phyloP scores from a whole-genome alignment of 2,797 vertebrate genomes.

The Ibycter americanus region DNA sequence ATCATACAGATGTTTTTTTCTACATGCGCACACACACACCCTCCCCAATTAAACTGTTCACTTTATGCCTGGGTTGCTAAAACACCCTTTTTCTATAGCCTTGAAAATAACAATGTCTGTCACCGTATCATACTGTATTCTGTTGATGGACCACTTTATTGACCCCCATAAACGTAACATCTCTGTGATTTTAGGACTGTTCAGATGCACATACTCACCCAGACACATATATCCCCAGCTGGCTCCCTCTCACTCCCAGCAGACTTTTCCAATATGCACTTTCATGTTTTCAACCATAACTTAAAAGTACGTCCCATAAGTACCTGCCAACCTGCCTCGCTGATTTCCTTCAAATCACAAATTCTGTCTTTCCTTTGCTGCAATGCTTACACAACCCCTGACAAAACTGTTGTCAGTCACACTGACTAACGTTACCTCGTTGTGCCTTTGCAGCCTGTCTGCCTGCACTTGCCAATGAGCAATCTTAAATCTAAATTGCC shows the following conservation, averaged over 20 bases:
- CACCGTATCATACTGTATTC: background rate
- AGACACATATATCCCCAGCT: background rate
- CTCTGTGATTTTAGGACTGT: background rate
- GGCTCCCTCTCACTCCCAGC: background rate
- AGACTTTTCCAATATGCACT: background rate
- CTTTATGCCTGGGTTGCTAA: background rate
- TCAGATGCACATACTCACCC: background rate
- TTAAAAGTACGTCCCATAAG: background rate
- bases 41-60: background rate
- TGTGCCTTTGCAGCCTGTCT: slow-evolving; percentile 1
- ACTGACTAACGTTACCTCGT: background rate
- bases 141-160: background rate
- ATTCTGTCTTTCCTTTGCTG: slow-evolving; percentile 14
- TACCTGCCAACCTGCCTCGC: background rate
- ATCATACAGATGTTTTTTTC: background rate
- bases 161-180: background rate
- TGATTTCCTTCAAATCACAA: background rate
- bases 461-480: background rate
- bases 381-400: background rate
- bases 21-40: background rate
- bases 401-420: slow-evolving; percentile 30
- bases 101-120: background rate
- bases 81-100: background rate
- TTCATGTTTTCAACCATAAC: background rate
- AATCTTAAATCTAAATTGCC: slow-evolving; percentile 11